A percentile compares a stretch with the other conserved stretches of the same genome.
phyloP scores from a whole-genome alignment of 1,140 invertebrate species.

The Ostrea edulis region DNA sequence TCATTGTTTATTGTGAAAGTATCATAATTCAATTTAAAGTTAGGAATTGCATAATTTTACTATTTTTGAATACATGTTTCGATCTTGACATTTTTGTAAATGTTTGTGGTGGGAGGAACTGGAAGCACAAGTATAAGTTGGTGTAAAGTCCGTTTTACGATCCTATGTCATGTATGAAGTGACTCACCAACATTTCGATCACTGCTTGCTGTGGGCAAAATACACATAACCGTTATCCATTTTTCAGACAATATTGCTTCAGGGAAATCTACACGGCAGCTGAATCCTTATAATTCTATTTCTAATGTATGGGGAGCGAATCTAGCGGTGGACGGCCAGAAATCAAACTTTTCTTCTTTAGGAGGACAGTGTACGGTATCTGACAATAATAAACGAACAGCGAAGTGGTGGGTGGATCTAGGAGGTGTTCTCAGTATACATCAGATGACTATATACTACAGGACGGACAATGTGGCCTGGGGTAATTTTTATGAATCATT shows the following conservation, averaged over 20 bases:
- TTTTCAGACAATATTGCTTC: background rate
- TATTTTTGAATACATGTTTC: too few species aligned
- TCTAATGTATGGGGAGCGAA: background rate
- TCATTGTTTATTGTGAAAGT: too few species aligned
- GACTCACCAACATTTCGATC: too few species aligned
- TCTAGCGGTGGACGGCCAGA: background rate
- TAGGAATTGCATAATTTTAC: too few species aligned
- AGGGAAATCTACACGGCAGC: background rate
- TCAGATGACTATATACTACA: background rate
- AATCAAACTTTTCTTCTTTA: background rate
- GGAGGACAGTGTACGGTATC: constrained; percentile 15
- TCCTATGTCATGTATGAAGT: too few species aligned
- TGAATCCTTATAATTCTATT: background rate
- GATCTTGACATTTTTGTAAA: too few species aligned
- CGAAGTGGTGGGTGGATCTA: background rate
- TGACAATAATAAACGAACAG: background rate
- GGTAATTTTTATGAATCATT: background rate
- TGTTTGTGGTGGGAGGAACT: too few species aligned
- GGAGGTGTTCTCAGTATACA: background rate
- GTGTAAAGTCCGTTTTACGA: too few species aligned
- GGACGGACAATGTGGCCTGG: background rate
- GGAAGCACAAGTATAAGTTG: too few species aligned
- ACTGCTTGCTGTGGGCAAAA: too few species aligned
- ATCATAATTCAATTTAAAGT: too few species aligned
- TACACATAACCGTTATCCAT: background rate